Conservation (phyloP, 2,797 vertebrate genomes). For the Sebastes taczanowskii region DNA sequence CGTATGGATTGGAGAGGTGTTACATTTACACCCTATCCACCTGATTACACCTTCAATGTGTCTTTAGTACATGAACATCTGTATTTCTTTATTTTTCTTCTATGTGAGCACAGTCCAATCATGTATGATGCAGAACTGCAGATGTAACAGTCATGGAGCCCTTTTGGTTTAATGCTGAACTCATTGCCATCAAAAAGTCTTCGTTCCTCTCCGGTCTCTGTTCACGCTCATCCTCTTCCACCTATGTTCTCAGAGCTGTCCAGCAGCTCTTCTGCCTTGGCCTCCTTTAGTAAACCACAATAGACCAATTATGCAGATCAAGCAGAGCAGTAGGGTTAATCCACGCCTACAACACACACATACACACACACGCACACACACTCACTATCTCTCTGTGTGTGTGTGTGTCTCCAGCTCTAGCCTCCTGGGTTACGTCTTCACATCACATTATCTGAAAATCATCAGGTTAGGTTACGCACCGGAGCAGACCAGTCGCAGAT, state of each 20-base stretch:
- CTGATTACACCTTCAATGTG: not conserved
- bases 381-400: not conserved
- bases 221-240: constrained; percentile 7
- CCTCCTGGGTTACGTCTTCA: constrained; percentile 60
- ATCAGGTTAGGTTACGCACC: constrained; percentile 48
- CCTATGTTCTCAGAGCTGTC: constrained; percentile 19
- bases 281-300: constrained; percentile 49
- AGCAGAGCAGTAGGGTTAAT: constrained; percentile 68
- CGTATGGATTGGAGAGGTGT: not conserved
- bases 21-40: not conserved
- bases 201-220: not conserved
- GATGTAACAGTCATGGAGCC: not conserved
- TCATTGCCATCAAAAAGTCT: not conserved
- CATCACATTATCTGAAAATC: constrained; percentile 71
- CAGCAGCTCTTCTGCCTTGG: constrained; percentile 25
- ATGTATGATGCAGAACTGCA: not conserved
- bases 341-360: constrained; percentile 11
- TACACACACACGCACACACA: too few species aligned
- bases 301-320: constrained; percentile 67
- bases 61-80: not conserved
- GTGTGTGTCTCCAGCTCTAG: constrained; percentile 6
- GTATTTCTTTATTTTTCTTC: not conserved
- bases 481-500: constrained; percentile 59
- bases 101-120: not conserved
- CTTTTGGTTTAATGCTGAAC: not conserved